Evolutionary conservation across 2,113 vertebrate species (phyloP).

Genomic region (Laticauda laticaudata): DNA sequence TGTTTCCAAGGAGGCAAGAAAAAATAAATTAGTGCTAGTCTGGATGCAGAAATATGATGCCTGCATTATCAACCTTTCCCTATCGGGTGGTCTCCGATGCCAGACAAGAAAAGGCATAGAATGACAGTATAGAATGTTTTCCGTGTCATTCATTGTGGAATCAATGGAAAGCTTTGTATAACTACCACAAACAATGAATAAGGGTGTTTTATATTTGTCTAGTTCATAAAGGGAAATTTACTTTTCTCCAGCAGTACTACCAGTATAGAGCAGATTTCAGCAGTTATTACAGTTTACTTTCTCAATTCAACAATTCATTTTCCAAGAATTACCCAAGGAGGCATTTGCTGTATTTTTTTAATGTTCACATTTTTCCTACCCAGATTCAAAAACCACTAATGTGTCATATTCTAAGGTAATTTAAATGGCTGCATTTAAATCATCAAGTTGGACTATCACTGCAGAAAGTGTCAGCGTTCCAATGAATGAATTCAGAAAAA

Average conservation of each 20-base stretch:
- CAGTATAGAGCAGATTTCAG: background rate
- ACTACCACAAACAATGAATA: background rate
- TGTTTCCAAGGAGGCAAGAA: background rate
- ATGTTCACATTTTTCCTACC: background rate
- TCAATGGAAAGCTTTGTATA: background rate
- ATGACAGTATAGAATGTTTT: background rate
- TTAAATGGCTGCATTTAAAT: background rate
- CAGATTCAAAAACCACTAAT: background rate
- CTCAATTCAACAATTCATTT: background rate
- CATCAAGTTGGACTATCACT: background rate
- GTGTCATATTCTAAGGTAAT: background rate
- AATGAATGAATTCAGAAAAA: background rate
- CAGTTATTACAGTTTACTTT: background rate
- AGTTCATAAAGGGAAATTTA: background rate
- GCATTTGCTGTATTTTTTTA: background rate
- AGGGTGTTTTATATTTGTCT: background rate
- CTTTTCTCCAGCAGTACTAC: background rate
- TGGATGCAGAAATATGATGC: background rate
- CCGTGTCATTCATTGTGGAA: background rate
- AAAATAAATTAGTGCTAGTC: background rate
- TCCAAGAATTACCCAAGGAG: background rate
- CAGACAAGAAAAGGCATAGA: background rate
- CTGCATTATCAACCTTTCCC: background rate
- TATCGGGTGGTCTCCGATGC: background rate
- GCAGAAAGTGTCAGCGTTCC: background rate